Percentiles rank a stretch among this genome's conserved stretches.
Evolutionary conservation across 2,888 invertebrate species (phyloP).

Genomic region (Caenorhabditis virilis): DNA sequence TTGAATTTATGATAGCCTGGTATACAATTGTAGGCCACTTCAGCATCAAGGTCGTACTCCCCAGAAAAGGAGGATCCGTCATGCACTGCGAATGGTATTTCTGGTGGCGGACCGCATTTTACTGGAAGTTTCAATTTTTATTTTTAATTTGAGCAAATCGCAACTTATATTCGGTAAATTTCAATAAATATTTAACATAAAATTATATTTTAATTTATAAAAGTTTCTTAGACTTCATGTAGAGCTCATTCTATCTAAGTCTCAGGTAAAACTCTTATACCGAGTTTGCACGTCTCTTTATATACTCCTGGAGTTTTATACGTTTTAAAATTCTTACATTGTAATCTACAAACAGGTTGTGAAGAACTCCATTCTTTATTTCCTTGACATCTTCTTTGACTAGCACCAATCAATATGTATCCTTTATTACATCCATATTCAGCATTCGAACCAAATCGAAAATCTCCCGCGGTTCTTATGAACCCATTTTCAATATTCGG

Average conservation of each 20-base stretch:
- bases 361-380: conserved; percentile 71
- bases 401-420: conserved; percentile 70
- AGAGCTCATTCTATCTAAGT: too few species aligned
- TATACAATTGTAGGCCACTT: conserved; percentile 80
- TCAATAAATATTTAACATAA: too few species aligned
- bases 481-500: conserved; percentile 68
- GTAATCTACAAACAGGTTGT: conserved; percentile 69
- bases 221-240: too few species aligned
- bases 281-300: too few species aligned
- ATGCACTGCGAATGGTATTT: conserved; percentile 73
- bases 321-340: conserved; percentile 37
- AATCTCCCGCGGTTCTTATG: conserved; percentile 68
- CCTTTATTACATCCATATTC: conserved; percentile 70
- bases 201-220: too few species aligned
- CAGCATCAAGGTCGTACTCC: conserved; percentile 64
- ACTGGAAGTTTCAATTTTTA: conserved; percentile 65
- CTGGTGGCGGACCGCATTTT: conserved; percentile 71
- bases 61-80: conserved; percentile 76
- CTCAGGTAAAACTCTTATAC: too few species aligned
- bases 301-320: too few species aligned
- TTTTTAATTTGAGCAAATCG: too few species aligned
- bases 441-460: conserved; percentile 66
- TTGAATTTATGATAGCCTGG: conserved; percentile 80
- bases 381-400: conserved; percentile 71
- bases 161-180: too few species aligned